Evolutionary conservation across 2,797 vertebrate genomes (phyloP).

Genomic region (Peromyscus eremicus): DNA sequence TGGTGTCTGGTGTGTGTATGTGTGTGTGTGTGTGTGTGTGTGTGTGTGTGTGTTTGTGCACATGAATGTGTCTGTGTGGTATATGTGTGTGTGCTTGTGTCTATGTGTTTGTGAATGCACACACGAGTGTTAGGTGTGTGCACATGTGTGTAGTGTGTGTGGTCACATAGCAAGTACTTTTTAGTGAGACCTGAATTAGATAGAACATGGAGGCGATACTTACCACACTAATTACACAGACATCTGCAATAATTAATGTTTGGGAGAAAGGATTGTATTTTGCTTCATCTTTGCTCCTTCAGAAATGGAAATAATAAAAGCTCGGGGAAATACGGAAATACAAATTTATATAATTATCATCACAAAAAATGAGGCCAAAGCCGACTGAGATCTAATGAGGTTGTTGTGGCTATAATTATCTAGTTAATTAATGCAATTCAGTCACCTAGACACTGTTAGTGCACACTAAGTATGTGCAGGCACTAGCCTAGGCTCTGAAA

Average conservation of each 20-base stretch:
- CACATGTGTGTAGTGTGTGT: not conserved
- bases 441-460: constrained; percentile 46
- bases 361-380: constrained; percentile 52
- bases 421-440: constrained; percentile 69
- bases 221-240: constrained; percentile 50
- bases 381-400: constrained; percentile 44
- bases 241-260: constrained; percentile 51
- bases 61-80: not conserved
- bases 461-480: constrained; percentile 8
- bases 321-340: constrained; percentile 53
- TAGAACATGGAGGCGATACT: constrained; percentile 25
- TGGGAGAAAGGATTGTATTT: constrained; percentile 57
- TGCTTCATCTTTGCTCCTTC: constrained; percentile 50
- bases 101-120: not conserved
- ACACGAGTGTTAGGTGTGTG: not conserved
- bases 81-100: not conserved
- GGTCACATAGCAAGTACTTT: not conserved
- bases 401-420: constrained; percentile 55
- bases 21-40: not conserved
- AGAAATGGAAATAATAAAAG: constrained; percentile 65
- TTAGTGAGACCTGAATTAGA: constrained; percentile 60
- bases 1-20: no score
- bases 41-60: not conserved
- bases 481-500: not conserved
- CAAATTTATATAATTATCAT: constrained; percentile 51